Percentiles rank a stretch among this genome's conserved stretches.
These are phyloP conservation scores for Ctenicera cuprea DNA, from an alignment of 2,888 invertebrate genomes.

Conservation along the genomic window DNA sequence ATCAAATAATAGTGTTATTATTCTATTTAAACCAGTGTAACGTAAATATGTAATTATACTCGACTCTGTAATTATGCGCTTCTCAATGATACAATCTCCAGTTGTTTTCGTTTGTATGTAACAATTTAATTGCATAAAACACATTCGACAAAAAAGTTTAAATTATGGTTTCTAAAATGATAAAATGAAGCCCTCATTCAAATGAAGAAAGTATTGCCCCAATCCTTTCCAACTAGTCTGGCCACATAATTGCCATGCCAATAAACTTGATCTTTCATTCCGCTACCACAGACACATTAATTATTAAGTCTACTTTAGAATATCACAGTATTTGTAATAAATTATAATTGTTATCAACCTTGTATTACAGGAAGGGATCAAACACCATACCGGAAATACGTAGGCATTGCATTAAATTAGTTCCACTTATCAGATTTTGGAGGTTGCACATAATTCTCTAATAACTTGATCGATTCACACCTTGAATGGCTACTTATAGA, in stretches of 20 bases:
- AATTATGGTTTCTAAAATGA: too few relatives aligned
- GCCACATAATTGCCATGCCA: too few relatives aligned
- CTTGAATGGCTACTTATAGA: neutral
- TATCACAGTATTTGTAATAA: too few relatives aligned
- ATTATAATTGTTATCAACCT: neutral
- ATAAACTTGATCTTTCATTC: neutral
- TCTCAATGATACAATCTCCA: too few relatives aligned
- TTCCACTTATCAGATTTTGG: neutral
- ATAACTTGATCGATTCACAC: neutral
- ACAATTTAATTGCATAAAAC: too few relatives aligned
- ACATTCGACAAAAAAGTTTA: too few relatives aligned
- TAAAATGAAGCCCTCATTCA: too few relatives aligned
- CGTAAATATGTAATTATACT: neutral
- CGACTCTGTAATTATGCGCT: too few relatives aligned
- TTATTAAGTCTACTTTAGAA: neutral
- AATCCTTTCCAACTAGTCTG: too few relatives aligned
- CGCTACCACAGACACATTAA: neutral
- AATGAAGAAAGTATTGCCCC: too few relatives aligned
- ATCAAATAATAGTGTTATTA: slow-evolving; percentile 15
- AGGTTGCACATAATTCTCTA: neutral
- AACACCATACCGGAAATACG: neutral
- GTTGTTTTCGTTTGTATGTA: too few relatives aligned
- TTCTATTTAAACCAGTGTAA: slow-evolving; percentile 1
- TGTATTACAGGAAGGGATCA: neutral
- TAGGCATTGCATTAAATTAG: neutral